Conservation (phyloP, 1,140 invertebrate genomes). For the Drosophila hydei region DNA sequence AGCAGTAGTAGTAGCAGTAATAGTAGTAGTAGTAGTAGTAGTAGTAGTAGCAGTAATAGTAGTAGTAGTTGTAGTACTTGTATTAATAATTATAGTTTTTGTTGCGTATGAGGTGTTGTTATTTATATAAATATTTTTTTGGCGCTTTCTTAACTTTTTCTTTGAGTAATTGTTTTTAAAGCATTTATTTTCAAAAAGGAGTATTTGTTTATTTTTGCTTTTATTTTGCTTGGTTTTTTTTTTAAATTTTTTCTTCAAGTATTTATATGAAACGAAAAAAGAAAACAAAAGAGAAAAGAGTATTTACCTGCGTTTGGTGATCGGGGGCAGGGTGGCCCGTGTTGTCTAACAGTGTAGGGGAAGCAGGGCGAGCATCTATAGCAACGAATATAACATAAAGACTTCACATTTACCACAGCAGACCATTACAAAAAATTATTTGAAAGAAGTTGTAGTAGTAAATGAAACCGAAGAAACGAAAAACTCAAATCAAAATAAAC, state of each 20-base stretch:
- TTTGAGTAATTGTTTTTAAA: constrained; percentile 47
- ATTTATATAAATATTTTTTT: constrained; percentile 43
- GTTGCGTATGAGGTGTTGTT: constrained; percentile 54
- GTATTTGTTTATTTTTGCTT: constrained; percentile 43
- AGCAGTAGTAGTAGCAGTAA: constrained; percentile 36
- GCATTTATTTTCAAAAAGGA: constrained; percentile 59
- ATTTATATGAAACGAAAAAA: constrained; percentile 65
- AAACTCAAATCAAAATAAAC: constrained; percentile 33
- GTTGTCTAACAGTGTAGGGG: constrained; percentile 85
- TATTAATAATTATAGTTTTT: constrained; percentile 61
- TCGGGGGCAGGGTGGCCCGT: constrained; percentile 84
- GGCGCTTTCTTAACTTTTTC: constrained; percentile 66
- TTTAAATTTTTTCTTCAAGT: constrained; percentile 47
- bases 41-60: constrained; percentile 26
- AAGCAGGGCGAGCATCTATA: constrained; percentile 85
- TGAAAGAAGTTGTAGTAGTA: constrained; percentile 81
- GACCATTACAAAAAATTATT: constrained; percentile 84
- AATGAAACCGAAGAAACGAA: constrained; percentile 31
- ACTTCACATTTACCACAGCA: constrained; percentile 85
- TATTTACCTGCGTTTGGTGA: constrained; percentile 85
- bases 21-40: constrained; percentile 29
- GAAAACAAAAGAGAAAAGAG: constrained; percentile 82
- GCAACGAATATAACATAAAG: constrained; percentile 87
- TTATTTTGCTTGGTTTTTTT: constrained; percentile 22
- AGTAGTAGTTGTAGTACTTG: constrained; percentile 64